Evolutionary conservation across 2,888 invertebrate genomes (phyloP).

Genomic region (Pyrrhia umbra): DNA sequence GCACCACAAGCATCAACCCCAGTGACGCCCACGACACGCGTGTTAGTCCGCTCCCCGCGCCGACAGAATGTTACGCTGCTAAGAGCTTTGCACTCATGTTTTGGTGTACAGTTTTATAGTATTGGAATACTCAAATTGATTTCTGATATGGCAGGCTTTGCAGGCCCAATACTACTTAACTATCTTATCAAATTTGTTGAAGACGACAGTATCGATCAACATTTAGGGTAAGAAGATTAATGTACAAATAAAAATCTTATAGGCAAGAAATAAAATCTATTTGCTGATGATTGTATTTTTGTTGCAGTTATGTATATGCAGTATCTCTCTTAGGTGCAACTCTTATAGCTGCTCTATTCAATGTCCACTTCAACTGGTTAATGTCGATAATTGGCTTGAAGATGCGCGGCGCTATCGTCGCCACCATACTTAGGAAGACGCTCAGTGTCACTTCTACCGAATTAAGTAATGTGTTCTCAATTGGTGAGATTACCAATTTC

Average conservation of each 20-base stretch:
- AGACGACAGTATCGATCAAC: constrained; percentile 91
- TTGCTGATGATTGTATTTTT: background rate
- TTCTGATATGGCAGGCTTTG: constrained; percentile 96
- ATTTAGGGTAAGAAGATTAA: constrained; percentile 90
- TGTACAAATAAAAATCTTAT: background rate
- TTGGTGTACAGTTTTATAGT: constrained; percentile 95
- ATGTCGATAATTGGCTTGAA: constrained; percentile 96
- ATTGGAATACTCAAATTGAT: constrained; percentile 95
- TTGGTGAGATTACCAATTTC: constrained; percentile 98
- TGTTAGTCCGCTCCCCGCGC: constrained; percentile 75
- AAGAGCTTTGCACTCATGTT: constrained; percentile 93
- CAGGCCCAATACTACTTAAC: constrained; percentile 96
- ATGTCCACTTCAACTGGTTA: constrained; percentile 97
- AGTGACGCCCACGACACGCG: constrained; percentile 81
- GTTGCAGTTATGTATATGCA: constrained; percentile 84
- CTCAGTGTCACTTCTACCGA: constrained; percentile 86
- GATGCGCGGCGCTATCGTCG: constrained; percentile 96
- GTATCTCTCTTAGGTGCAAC: constrained; percentile 88
- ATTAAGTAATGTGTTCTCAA: constrained; percentile 85
- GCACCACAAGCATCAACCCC: constrained; percentile 79
- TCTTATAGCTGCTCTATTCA: constrained; percentile 92
- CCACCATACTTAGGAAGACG: constrained; percentile 91
- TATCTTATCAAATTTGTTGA: constrained; percentile 95
- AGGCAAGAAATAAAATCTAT: background rate
- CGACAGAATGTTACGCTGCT: constrained; percentile 90